A percentile compares a stretch with the other conserved stretches of the same genome.
Evolutionary conservation across 2,888 invertebrate genomes (phyloP).

Genomic region (Myopa testacea): DNA sequence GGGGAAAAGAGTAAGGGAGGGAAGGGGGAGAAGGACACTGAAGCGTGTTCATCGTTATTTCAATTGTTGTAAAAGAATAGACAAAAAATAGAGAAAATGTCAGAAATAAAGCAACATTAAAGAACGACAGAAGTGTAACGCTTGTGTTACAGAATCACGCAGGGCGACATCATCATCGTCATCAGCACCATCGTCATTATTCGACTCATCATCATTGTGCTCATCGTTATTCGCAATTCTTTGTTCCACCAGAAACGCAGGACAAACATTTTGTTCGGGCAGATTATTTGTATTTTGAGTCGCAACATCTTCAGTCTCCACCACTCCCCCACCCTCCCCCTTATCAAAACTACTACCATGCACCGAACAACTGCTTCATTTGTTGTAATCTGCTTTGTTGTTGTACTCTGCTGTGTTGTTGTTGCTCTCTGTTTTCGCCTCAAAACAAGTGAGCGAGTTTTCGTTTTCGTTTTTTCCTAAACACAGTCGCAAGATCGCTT

Average conservation of each 20-base stretch:
- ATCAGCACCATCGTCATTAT: background rate
- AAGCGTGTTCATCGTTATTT: constrained; percentile 33
- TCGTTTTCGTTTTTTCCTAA: no score
- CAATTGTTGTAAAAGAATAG: background rate
- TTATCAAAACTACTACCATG: no score
- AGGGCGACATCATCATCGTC: constrained; percentile 10
- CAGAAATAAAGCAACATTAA: no score
- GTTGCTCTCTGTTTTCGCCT: background rate
- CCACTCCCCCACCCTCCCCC: no score
- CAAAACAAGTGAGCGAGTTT: no score
- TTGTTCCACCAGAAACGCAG: background rate
- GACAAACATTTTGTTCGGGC: background rate
- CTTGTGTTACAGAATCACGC: constrained; percentile 12
- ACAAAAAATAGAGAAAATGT: no score
- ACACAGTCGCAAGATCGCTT: background rate
- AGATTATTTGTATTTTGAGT: no score
- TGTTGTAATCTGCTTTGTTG: background rate
- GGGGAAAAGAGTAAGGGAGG: background rate
- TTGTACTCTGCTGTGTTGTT: constrained; percentile 4
- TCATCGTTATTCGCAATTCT: background rate
- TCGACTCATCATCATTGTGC: background rate
- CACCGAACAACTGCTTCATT: no score
- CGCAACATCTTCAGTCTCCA: no score
- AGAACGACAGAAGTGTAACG: background rate
- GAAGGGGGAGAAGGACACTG: background rate